phyloP scores from a whole-genome alignment of 2,797 vertebrate species.

The Gadopsis marmoratus region DNA sequence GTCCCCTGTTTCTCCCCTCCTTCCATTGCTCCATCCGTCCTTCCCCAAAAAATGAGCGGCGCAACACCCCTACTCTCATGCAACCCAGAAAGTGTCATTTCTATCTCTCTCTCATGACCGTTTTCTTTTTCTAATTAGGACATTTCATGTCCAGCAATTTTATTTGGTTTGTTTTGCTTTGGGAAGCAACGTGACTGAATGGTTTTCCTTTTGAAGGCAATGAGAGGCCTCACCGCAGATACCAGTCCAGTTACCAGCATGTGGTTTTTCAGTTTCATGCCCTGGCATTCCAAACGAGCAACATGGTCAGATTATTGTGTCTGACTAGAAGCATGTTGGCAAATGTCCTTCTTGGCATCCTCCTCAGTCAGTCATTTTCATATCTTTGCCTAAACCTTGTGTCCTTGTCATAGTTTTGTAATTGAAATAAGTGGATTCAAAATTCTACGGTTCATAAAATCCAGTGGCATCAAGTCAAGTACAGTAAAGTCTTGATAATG shows the following conservation, averaged over 20 bases:
- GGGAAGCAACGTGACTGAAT: slow-evolving; percentile 61
- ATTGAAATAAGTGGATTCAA: slow-evolving; percentile 53
- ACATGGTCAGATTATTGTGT: slow-evolving; percentile 42
- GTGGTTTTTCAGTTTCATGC: slow-evolving; percentile 68
- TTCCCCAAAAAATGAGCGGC: slow-evolving; percentile 35
- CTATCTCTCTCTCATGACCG: slow-evolving; percentile 28
- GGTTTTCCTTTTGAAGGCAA: slow-evolving; percentile 64
- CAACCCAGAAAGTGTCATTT: slow-evolving; percentile 51
- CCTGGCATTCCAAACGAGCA: slow-evolving; percentile 48
- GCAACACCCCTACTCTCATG: slow-evolving; percentile 55
- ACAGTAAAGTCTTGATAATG: slow-evolving; percentile 37
- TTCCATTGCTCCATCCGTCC: slow-evolving; percentile 53
- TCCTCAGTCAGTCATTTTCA: slow-evolving; percentile 16
- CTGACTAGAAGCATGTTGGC: slow-evolving; percentile 19
- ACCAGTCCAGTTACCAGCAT: slow-evolving; percentile 54
- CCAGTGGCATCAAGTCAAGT: slow-evolving; percentile 41
- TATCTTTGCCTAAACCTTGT: slow-evolving; percentile 1
- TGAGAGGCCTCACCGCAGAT: slow-evolving; percentile 45
- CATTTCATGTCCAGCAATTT: slow-evolving; percentile 61
- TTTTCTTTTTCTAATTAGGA: slow-evolving; percentile 47
- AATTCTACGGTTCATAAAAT: slow-evolving; percentile 40
- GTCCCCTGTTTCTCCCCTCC: slow-evolving; percentile 62
- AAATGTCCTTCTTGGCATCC: slow-evolving; percentile 28
- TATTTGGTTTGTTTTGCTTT: slow-evolving; percentile 75
- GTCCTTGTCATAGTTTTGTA: slow-evolving; percentile 35